A percentile compares a stretch with the other conserved stretches of the same genome.
These are phyloP conservation scores for Micromys minutus DNA, from an alignment of 2,113 vertebrate species.

Conservation along the genomic window DNA sequence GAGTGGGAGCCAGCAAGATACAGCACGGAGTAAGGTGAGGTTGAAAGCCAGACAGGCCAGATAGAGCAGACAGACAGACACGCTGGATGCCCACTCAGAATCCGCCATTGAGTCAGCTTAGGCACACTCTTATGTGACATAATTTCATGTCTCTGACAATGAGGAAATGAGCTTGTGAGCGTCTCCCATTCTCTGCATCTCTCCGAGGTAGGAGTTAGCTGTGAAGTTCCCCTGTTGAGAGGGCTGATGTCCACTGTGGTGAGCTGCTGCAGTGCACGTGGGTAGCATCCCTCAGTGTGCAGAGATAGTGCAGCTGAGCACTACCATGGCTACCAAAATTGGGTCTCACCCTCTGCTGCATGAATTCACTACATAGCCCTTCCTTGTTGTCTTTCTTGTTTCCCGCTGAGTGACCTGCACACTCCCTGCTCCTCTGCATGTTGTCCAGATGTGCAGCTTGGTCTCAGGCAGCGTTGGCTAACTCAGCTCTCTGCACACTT, in stretches of 20 bases:
- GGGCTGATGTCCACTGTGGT: neutral
- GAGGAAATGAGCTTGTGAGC: neutral
- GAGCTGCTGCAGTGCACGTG: neutral
- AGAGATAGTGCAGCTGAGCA: neutral
- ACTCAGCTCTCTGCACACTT: neutral
- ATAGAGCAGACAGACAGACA: neutral
- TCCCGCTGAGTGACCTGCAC: neutral
- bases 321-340: neutral
- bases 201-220: neutral
- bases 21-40: neutral
- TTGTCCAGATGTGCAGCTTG: neutral
- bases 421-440: neutral
- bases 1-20: neutral
- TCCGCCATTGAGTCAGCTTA: neutral
- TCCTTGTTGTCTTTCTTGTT: neutral
- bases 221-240: neutral
- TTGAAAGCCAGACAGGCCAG: neutral
- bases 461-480: neutral
- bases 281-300: neutral
- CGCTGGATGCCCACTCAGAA: neutral
- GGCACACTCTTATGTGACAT: neutral
- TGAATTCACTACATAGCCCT: neutral
- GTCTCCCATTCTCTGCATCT: neutral
- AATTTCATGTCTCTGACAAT: neutral
- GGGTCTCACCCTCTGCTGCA: neutral